Percentiles rank a stretch among this genome's conserved stretches.
Evolutionary conservation across 2,888 invertebrate genomes (phyloP).

Genomic region (Schizotus pectinicornis): DNA sequence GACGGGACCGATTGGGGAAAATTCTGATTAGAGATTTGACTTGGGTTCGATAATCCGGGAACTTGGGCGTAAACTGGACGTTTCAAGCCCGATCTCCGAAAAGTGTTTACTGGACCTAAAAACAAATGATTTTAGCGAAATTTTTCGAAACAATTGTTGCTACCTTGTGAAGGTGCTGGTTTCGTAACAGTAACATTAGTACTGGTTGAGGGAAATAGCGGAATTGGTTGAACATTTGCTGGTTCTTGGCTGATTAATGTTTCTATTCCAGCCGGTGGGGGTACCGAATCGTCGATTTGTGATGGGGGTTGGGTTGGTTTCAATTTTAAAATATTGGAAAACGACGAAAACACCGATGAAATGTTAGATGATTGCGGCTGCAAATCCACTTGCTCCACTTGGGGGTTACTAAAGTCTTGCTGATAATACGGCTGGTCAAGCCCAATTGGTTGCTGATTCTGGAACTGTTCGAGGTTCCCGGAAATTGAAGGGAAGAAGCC

Average conservation of each 20-base stretch:
- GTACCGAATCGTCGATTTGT: slow-evolving; percentile 15
- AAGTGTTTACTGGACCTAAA: slow-evolving; percentile 60
- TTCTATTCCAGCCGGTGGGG: slow-evolving; percentile 43
- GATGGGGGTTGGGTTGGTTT: slow-evolving; percentile 23
- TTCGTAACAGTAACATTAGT: slow-evolving; percentile 1
- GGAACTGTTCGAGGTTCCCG: slow-evolving; percentile 16
- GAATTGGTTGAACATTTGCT: slow-evolving; percentile 34
- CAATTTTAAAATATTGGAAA: slow-evolving; percentile 60
- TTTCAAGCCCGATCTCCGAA: slow-evolving; percentile 70
- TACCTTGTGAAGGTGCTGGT: slow-evolving; percentile 33
- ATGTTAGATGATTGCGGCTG: slow-evolving; percentile 50
- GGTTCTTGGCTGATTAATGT: slow-evolving; percentile 37
- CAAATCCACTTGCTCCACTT: background rate
- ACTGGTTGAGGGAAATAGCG: slow-evolving; percentile 36
- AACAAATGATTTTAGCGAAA: background rate
- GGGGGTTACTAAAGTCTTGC: background rate
- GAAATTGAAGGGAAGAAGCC: slow-evolving; percentile 1
- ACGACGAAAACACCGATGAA: slow-evolving; percentile 69
- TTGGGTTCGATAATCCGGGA: slow-evolving; percentile 65
- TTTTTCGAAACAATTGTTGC: background rate
- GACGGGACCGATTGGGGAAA: slow-evolving; percentile 9
- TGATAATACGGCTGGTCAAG: background rate
- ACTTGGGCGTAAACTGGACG: slow-evolving; percentile 79
- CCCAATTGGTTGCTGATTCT: slow-evolving; percentile 12
- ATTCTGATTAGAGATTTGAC: slow-evolving; percentile 15